Evolutionary conservation across 1,140 invertebrate genomes (phyloP).

Genomic region (Drosophila ficusphila): DNA sequence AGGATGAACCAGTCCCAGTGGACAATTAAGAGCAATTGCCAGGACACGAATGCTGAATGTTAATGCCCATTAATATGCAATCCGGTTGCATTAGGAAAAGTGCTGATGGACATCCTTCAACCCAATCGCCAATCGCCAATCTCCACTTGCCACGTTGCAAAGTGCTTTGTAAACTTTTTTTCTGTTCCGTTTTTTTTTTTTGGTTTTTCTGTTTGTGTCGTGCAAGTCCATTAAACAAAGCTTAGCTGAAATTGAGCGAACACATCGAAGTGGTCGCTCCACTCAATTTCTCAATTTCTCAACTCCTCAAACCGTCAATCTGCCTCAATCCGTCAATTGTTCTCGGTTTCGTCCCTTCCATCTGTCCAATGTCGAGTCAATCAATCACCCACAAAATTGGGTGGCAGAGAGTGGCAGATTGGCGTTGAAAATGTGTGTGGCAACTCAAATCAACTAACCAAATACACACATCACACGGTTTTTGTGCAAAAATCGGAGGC

Average conservation of each 20-base stretch:
- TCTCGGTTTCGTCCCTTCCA: constrained; percentile 11
- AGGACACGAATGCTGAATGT: constrained; percentile 3
- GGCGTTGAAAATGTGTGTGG: constrained; percentile 18
- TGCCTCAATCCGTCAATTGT: constrained; percentile 42
- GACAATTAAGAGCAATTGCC: constrained; percentile 26
- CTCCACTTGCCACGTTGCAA: constrained; percentile 12
- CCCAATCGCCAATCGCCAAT: neutral
- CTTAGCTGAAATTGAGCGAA: constrained; percentile 55
- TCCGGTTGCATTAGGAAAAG: constrained; percentile 27
- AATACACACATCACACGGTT: constrained; percentile 51
- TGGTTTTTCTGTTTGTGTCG: too few relatives aligned
- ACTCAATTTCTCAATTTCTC: too few relatives aligned
- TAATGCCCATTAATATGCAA: constrained; percentile 39
- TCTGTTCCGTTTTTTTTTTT: too few relatives aligned
- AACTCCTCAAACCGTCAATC: too few relatives aligned
- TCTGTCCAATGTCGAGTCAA: constrained; percentile 46
- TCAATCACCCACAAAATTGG: constrained; percentile 60
- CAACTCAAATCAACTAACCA: constrained; percentile 29
- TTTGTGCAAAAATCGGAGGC: neutral
- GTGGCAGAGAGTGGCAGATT: constrained; percentile 6
- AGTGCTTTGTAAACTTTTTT: constrained; percentile 65
- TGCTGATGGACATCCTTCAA: constrained; percentile 10
- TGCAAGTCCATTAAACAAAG: constrained; percentile 67
- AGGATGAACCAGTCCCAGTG: constrained; percentile 1
- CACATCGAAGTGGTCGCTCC: too few relatives aligned